Base-by-base conservation (phyloP, 2,888 invertebrate species). In the Saturnia japonica region DNA sequence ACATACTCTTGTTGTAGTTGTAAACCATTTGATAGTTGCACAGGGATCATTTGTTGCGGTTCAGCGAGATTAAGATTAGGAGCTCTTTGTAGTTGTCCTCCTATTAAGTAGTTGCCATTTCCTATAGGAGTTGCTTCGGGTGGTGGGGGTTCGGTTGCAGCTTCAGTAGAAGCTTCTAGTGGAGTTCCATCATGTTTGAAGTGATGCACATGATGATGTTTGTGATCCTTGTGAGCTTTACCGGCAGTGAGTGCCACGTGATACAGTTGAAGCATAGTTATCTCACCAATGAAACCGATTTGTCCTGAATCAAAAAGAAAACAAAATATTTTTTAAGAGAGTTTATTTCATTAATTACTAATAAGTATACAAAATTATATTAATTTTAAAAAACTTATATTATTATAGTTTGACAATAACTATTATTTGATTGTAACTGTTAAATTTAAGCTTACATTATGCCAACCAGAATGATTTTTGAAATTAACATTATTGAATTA, bases 151-250 rank as follows among this genome's bases (percentile, higher is more conserved):
- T 95, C 95, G 0, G 95, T 94, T 0, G 94, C 94, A 0, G 95
- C 92, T 64, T 96, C 95, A 0, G 96, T 94, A 12, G 96, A 89
- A 3, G 95, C 94, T 14, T 95, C 95, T 19, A 96, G 86, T 22
- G 95, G 94, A 22, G 92, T 94, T 0, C 97, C 97, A 75, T 97
- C 96, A 82, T 97, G 96, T 80, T 96, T 96, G 82, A 96, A 97
- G 80, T 96, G 96, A 84, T 97, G 97, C 0, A 95, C 97, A 88
- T 97, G 97, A 84, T 97, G 97, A 82, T 97, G 97, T 82, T 97
- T 97, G 88, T 97, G 97, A 82, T 97, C 97, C 76, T 96, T 96
- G 89, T 97, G 97, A 0, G 97, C 97, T 87, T 97, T 97, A 0
- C 97, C 97, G 2, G 97, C 97, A 3, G 97, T 97, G 72, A 97